phyloP scores from a whole-genome alignment of 2,113 vertebrate genomes.

The Shinisaurus crocodilurus region DNA sequence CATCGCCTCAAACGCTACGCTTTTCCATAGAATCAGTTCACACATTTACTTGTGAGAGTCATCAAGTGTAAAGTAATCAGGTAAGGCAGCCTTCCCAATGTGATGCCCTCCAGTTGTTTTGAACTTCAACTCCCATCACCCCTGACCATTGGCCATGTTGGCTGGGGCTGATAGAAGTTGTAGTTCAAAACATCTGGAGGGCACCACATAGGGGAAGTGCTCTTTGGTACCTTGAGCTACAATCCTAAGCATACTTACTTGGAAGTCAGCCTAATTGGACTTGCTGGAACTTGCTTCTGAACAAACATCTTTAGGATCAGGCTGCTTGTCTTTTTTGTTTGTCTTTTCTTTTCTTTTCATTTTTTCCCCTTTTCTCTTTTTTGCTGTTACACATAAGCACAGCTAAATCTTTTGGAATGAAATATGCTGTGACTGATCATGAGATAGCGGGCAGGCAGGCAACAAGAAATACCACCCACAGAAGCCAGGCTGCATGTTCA shows the following conservation, averaged over 20 bases:
- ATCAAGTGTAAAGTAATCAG: background rate
- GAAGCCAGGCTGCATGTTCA: background rate
- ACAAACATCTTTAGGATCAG: background rate
- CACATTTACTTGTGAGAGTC: background rate
- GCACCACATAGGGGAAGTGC: no score
- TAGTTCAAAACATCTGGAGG: background rate
- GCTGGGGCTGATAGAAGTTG: background rate
- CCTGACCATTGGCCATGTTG: background rate
- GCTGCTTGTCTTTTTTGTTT: background rate
- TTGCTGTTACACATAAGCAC: background rate
- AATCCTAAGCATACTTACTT: background rate
- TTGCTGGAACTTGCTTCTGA: background rate
- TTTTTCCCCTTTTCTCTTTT: background rate
- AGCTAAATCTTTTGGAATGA: background rate
- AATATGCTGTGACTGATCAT: slow-evolving; percentile 4
- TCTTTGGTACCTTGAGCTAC: background rate
- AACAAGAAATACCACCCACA: background rate
- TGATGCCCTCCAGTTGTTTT: background rate
- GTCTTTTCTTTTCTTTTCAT: background rate
- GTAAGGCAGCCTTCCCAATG: background rate
- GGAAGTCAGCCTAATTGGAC: slow-evolving; percentile 4
- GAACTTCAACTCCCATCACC: background rate
- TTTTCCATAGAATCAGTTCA: background rate
- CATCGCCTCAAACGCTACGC: background rate
- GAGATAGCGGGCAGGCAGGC: background rate